These are phyloP conservation scores for Cyprinodon tularosa DNA, from an alignment of 2,113 vertebrate genomes.

Conservation along the genomic window DNA sequence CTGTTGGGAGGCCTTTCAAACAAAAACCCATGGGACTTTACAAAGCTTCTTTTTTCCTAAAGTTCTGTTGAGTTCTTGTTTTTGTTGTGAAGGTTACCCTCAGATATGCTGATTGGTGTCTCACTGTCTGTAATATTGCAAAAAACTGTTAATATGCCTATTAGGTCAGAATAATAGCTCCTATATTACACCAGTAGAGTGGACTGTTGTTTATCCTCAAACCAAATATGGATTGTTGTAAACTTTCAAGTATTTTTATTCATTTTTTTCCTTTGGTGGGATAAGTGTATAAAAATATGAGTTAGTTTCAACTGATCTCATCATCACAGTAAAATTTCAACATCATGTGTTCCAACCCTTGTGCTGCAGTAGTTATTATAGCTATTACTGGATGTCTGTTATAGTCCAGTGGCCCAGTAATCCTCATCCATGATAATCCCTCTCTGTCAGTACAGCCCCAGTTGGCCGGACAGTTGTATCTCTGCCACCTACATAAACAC, in stretches of 20 bases:
- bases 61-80: constrained; percentile 1
- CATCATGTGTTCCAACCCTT: neutral
- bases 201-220: neutral
- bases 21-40: constrained; percentile 12
- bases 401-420: constrained; percentile 63
- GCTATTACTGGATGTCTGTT: constrained; percentile 27
- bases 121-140: neutral
- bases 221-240: neutral
- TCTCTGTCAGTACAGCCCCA: constrained; percentile 58
- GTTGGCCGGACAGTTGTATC: constrained; percentile 54
- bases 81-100: constrained; percentile 25
- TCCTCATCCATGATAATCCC: constrained; percentile 68
- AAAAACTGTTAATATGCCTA: neutral
- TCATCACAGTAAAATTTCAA: neutral
- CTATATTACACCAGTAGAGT: neutral
- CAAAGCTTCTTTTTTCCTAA: neutral
- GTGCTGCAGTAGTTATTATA: neutral
- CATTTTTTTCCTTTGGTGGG: too few relatives aligned
- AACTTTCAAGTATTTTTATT: too few relatives aligned
- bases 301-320: neutral
- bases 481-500: constrained; percentile 30
- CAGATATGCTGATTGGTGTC: neutral
- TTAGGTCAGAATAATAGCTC: neutral
- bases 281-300: neutral
- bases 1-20: constrained; percentile 42